A percentile compares a stretch with the other conserved stretches of the same genome.
These are phyloP conservation scores for Plutomurus gul DNA, from an alignment of 1,140 invertebrate genomes.

Conservation along the genomic window DNA sequence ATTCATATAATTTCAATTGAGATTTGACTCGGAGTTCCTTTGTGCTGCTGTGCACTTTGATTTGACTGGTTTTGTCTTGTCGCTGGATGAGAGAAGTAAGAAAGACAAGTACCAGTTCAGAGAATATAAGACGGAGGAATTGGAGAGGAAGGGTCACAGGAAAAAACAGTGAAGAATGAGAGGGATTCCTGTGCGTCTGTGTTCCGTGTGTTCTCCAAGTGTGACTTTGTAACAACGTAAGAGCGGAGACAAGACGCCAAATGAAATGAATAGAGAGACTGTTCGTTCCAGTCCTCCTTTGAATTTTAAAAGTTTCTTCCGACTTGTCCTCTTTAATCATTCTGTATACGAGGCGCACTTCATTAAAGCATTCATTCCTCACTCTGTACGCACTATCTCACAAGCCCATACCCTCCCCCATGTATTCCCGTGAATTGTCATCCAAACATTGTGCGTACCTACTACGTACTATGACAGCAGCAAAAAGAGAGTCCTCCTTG, in stretches of 20 bases:
- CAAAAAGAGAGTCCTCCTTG: no score
- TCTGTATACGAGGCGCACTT: constrained; percentile 12
- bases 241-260: constrained; percentile 20
- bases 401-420: neutral
- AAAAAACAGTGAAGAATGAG: neutral
- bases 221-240: constrained; percentile 11
- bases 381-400: constrained; percentile 11
- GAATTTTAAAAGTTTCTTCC: constrained; percentile 25
- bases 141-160: neutral
- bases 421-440: neutral
- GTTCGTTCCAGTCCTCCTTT: constrained; percentile 9
- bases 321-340: constrained; percentile 29
- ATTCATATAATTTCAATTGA: no score
- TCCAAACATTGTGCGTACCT: no score
- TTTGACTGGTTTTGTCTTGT: no score
- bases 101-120: no score
- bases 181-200: neutral
- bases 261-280: constrained; percentile 27
- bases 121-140: no score
- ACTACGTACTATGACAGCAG: no score
- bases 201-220: neutral
- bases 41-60: no score
- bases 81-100: no score
- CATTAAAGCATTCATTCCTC: constrained; percentile 24
- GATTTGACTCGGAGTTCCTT: no score